Percentiles rank a stretch among this genome's conserved stretches.
These are phyloP conservation scores for Zootermopsis nevadensis DNA, from an alignment of 2,888 invertebrate genomes.

Conservation along the genomic window DNA sequence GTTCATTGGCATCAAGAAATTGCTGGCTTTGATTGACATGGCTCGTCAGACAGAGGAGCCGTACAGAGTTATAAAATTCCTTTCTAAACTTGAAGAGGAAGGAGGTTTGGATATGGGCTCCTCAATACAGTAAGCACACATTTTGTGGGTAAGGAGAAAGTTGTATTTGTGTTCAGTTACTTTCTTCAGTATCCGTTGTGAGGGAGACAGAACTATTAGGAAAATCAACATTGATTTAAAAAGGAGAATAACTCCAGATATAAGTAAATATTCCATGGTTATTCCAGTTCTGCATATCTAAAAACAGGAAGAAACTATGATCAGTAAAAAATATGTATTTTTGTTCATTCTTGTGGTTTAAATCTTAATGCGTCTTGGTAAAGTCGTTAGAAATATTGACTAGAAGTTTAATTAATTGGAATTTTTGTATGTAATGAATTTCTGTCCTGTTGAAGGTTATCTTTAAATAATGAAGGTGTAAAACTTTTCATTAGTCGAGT, in stretches of 20 bases:
- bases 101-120: conserved; percentile 73
- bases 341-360: too few species aligned
- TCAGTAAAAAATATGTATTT: not conserved
- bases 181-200: not conserved
- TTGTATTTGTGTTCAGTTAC: not conserved
- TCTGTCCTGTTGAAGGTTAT: too few species aligned
- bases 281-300: not conserved
- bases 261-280: not conserved
- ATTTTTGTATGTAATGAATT: too few species aligned
- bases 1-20: conserved; percentile 95
- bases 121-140: conserved; percentile 22
- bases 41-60: conserved; percentile 88
- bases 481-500: too few species aligned
- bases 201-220: not conserved
- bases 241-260: not conserved
- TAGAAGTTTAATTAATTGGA: too few species aligned
- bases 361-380: too few species aligned
- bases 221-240: not conserved
- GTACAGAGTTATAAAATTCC: conserved; percentile 86
- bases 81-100: conserved; percentile 93
- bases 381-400: too few species aligned
- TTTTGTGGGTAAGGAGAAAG: not conserved
- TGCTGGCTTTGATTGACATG: too few species aligned
- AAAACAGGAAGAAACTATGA: not conserved
- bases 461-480: too few species aligned